Evolutionary conservation across 2,888 invertebrate species (phyloP), one percentile per base, ranked within the genome.

Genomic region (Trichopoda pennipes): DNA sequence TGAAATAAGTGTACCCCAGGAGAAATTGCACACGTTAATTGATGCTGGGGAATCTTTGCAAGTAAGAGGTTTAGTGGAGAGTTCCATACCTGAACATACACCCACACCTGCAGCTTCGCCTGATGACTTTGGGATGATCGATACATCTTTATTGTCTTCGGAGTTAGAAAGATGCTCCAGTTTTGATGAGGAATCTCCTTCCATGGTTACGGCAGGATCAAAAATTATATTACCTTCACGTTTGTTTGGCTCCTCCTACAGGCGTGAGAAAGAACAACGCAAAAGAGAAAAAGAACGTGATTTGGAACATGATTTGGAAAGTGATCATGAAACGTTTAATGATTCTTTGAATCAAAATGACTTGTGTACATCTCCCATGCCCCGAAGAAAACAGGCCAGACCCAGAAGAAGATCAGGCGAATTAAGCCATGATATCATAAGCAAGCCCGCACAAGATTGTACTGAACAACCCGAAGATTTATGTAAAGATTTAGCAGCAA

Each of bases 31-130:
- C 75, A 95, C 94, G 14, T 93, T 98, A 86, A 96, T 97, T 87
- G 95, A 96, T 87, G 97, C 97, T 3, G 97, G 97, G 0, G 97
- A 97, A 89, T 95, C 95, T 69, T 92, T 97, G 81, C 96, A 97
- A 90, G 95, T 96, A 84, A 94, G 96, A 23, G 96, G 96, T 6
- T 91, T 96, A 83, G 95, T 95, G 12, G 94, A 94, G 85, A 94
- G 94, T 86, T 93, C 93, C 58, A 89, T 90, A 76, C 90, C 92
- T 35, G 90, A 90, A 79, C 88, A 91, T 84, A 90, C 91, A 4
- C 90, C 91, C 0, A 91, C 91, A 6, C 91, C 92, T 7, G 90
- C 90, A 1, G 90, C 91, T 19, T 90, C 91, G 10, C 90, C 91
- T 0, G 89, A 91, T 78, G 91, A 90, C 44, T 91, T 90, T 56